Evolutionary conservation across 1,140 invertebrate genomes (phyloP).

Genomic region (Saxidomus purpurata): DNA sequence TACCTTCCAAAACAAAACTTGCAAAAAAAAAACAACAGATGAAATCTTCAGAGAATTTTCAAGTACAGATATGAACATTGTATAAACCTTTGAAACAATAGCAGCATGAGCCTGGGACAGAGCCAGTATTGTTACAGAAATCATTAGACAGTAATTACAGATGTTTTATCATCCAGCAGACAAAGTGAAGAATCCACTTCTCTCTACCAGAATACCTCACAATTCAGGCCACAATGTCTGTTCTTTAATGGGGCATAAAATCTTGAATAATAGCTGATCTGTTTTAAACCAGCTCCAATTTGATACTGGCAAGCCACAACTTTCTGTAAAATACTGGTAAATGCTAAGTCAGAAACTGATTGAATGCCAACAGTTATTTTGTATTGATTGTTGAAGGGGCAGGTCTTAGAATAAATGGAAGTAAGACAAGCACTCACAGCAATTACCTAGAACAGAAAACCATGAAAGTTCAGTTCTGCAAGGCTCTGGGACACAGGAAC

Average conservation of each 20-base stretch:
- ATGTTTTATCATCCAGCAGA: background rate
- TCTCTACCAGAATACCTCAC: background rate
- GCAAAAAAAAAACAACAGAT: no score
- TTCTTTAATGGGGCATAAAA: slow-evolving; percentile 31
- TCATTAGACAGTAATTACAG: slow-evolving; percentile 8
- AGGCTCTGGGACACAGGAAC: no score
- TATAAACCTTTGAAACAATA: no score
- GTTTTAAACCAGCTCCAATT: background rate
- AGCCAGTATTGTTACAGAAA: no score
- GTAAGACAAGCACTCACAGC: no score
- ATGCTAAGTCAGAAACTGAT: background rate
- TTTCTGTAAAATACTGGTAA: background rate
- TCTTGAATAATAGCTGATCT: slow-evolving; percentile 12
- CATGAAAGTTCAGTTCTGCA: no score
- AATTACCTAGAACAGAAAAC: no score
- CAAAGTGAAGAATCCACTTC: background rate
- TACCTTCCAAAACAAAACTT: no score
- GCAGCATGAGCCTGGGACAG: no score
- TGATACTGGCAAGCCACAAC: background rate
- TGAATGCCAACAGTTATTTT: background rate
- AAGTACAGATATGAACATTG: no score
- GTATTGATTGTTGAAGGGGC: background rate
- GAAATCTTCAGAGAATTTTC: no score
- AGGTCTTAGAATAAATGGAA: no score
- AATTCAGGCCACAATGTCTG: slow-evolving; percentile 28